Percentiles rank a stretch among this genome's conserved stretches.
Conservation (phyloP, 1,140 invertebrate genomes). For the Pseudomyrmex pallidus region DNA sequence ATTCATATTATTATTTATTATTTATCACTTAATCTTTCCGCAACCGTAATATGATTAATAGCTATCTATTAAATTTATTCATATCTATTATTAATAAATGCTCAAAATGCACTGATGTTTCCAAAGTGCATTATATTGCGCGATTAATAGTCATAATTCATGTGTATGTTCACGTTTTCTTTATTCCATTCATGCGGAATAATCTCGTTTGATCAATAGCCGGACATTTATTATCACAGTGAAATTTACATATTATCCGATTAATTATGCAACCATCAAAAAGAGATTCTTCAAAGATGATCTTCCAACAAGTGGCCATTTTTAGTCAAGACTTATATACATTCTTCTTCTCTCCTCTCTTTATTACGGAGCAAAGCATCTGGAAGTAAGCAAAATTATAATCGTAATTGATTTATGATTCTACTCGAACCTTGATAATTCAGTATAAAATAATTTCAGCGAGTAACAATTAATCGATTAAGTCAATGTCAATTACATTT, state of each 20-base stretch:
- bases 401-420: slow-evolving; percentile 7
- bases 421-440: neutral
- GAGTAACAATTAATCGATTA: slow-evolving; percentile 9
- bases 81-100: neutral
- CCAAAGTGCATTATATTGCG: slow-evolving; percentile 5
- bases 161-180: neutral
- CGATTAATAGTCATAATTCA: slow-evolving; percentile 20
- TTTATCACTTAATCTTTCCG: too few species aligned
- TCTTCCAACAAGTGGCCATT: slow-evolving; percentile 12
- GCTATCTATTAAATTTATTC: neutral
- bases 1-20: too few species aligned
- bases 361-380: neutral
- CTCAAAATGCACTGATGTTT: neutral
- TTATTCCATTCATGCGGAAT: neutral
- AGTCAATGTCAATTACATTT: neutral
- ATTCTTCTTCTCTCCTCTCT: neutral
- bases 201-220: slow-evolving; percentile 35
- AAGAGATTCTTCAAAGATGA: neutral
- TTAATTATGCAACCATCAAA: slow-evolving; percentile 21
- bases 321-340: neutral
- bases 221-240: neutral
- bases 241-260: slow-evolving; percentile 45
- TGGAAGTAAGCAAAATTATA: slow-evolving; percentile 44
- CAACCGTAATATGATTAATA: too few species aligned
- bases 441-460: neutral